Evolutionary conservation across 2,888 invertebrate species (phyloP).

Genomic region (Oeneis ivallda): DNA sequence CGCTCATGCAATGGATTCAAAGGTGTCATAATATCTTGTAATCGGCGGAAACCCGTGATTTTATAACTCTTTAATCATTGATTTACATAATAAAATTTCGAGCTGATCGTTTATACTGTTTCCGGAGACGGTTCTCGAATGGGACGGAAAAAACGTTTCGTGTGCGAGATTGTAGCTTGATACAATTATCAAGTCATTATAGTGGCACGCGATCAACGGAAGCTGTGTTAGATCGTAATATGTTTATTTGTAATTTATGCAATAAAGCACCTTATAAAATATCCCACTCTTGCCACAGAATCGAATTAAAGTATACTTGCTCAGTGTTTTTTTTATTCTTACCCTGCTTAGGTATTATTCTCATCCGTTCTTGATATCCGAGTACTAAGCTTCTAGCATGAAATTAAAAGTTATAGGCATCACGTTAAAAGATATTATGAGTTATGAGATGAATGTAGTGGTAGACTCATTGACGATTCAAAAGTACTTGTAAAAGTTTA

Average conservation of each 20-base stretch:
- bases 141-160: constrained; percentile 49
- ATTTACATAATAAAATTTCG: constrained; percentile 47
- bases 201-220: constrained; percentile 59
- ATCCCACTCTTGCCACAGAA: neutral
- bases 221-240: constrained; percentile 43
- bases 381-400: too few relatives aligned
- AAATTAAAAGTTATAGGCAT: too few relatives aligned
- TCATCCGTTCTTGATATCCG: too few relatives aligned
- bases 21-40: constrained; percentile 36
- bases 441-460: too few relatives aligned
- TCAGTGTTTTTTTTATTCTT: too few relatives aligned
- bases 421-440: too few relatives aligned
- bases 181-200: neutral
- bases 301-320: too few relatives aligned
- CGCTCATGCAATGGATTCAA: constrained; percentile 18
- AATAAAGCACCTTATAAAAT: constrained; percentile 30
- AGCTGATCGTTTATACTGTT: constrained; percentile 49
- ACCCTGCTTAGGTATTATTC: too few relatives aligned
- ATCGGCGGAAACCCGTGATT: constrained; percentile 39
- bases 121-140: constrained; percentile 51
- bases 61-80: constrained; percentile 24
- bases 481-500: too few relatives aligned
- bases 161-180: constrained; percentile 52
- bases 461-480: too few relatives aligned
- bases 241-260: constrained; percentile 1